Percentiles rank a stretch among this genome's conserved stretches.
Evolutionary conservation across 2,888 invertebrate species (phyloP).

Genomic region (Hirtodrosophila duncani): DNA sequence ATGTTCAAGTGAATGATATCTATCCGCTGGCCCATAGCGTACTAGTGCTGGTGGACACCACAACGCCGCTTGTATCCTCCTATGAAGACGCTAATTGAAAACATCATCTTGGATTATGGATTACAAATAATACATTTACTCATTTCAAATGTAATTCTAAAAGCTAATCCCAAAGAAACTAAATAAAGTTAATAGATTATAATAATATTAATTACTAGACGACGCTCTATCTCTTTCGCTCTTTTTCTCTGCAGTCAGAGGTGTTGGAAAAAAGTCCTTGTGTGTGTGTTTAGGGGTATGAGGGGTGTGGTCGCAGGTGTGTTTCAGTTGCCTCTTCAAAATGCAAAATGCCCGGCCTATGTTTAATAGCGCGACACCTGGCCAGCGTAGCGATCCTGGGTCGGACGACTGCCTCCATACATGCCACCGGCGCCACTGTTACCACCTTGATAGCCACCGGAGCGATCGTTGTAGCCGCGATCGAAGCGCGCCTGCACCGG

Average conservation of each 20-base stretch:
- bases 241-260: too few species aligned
- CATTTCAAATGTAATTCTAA: slow-evolving; percentile 43
- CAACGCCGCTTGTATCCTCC: slow-evolving; percentile 79
- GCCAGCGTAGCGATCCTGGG: slow-evolving; percentile 76
- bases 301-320: background rate
- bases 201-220: too few species aligned
- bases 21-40: slow-evolving; percentile 81
- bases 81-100: slow-evolving; percentile 46
- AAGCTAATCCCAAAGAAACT: slow-evolving; percentile 51
- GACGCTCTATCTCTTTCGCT: too few species aligned
- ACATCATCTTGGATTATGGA: background rate
- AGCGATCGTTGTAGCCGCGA: slow-evolving; percentile 78
- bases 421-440: slow-evolving; percentile 61
- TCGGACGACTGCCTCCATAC: slow-evolving; percentile 69
- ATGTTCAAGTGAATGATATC: slow-evolving; percentile 80
- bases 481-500: slow-evolving; percentile 77
- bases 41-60: slow-evolving; percentile 82
- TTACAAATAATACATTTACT: slow-evolving; percentile 38
- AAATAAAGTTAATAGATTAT: slow-evolving; percentile 37
- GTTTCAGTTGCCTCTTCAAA: slow-evolving; percentile 32
- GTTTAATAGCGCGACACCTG: slow-evolving; percentile 76
- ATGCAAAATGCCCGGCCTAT: slow-evolving; percentile 6
- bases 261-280: too few species aligned
- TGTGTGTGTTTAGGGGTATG: too few species aligned
- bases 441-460: slow-evolving; percentile 69